These are phyloP conservation scores for Spialia ferax DNA, from an alignment of 2,888 invertebrate species.

Conservation along the genomic window DNA sequence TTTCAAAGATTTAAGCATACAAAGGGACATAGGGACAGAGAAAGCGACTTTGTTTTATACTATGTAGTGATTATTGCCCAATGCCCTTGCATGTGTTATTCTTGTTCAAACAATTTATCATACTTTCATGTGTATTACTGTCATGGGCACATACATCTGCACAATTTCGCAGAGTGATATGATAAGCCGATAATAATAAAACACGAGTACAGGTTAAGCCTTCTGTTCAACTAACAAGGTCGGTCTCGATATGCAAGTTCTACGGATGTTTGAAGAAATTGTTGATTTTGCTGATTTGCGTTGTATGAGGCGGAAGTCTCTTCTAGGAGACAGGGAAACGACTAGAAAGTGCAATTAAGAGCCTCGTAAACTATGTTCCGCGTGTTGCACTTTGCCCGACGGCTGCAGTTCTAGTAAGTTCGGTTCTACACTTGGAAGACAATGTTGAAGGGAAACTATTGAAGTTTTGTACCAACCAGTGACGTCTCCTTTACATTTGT, in stretches of 20 bases:
- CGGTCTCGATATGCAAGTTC: neutral
- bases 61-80: too few relatives aligned
- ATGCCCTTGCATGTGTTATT: neutral
- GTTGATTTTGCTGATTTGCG: neutral
- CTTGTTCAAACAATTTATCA: neutral
- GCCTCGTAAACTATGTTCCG: neutral
- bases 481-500: too few relatives aligned
- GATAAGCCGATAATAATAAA: neutral
- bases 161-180: neutral
- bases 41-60: too few relatives aligned
- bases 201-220: neutral
- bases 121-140: neutral
- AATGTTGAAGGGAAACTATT: too few relatives aligned
- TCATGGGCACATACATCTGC: neutral
- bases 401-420: too few relatives aligned
- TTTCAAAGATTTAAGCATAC: too few relatives aligned
- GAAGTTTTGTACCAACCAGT: too few relatives aligned
- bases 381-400: neutral
- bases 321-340: neutral
- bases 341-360: neutral
- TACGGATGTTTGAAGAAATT: conserved; percentile 4
- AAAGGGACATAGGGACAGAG: too few relatives aligned
- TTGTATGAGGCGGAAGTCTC: neutral
- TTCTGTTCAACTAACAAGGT: neutral
- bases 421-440: too few relatives aligned